Base-by-base conservation (phyloP, 2,888 invertebrate species). In the Stratiomys singularior region DNA sequence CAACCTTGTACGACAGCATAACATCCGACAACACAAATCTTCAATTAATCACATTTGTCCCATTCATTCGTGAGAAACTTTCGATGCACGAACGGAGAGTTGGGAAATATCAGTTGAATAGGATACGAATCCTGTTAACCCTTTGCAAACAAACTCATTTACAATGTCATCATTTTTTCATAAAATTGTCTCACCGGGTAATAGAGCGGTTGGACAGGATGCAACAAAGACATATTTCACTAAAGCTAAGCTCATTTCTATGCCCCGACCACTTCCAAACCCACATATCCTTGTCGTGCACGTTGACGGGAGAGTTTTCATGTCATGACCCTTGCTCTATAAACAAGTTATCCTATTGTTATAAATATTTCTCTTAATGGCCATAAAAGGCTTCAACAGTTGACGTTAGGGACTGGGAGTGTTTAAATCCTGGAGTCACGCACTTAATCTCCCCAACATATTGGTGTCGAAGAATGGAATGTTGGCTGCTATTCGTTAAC, bases 401-500 rank as follows among this genome's bases (percentile, higher is more conserved):
- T 47, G 69, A 47, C 69, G 23, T 74, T 74, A 13, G 60, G 23
- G 15, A 30, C 74, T n/a, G 23, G 37, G 25, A 25, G 58, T 37
- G 74, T 74, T 74, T 60, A 74, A 60, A 74, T 74, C 30, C 60
- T 18, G 60, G 60, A 74, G 74, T 74, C 74, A 74, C 74, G 74
- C 74, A 74, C 74, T 74, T 74, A 74, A 74, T 74, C 74, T 74
- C 37, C n/a, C 37, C 58, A 27, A 37, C 74, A 74, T 60, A 60
- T 74, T 30, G 58, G 74, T 60, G 74, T 58, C 74, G 60, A 74
- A 74, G 60, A 74, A 60, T 74, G 72, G 74, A 74, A 60, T 74
- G 60, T 58, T 37, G 60, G 7, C 27, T 56, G 25, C 21, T 30
- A 27, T 66, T 27, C 66, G 66, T 37, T 66, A 66, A 66, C 66